Base-by-base conservation (phyloP, 2,888 invertebrate genomes). In the Azorinus chamasolen region DNA sequence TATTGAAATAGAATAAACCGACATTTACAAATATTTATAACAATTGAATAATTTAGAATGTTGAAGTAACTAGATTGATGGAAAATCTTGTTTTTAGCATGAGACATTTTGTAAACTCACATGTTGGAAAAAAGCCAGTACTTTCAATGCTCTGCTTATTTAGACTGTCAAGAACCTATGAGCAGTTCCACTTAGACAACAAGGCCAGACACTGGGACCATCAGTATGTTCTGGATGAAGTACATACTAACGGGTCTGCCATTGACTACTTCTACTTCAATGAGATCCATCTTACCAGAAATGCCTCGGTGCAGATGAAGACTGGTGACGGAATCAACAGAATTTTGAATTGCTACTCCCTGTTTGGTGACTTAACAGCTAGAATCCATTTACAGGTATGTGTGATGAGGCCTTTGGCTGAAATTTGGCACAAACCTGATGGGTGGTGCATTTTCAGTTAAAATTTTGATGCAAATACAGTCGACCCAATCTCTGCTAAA, bases 321-420 rank as follows among this genome's bases (percentile, higher is more conserved):
- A 63, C 70, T n/a, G 79, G 74, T 2, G 79, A 74, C 22, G 63
- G 51, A 6, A 58, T 69, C 3, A 48, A 55, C 1, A 81, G 79
- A 27, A 83, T 65, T n/a, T 50, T 88, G 14, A 74, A 58, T 12
- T 64, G 79, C 27, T 22, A 37, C 25, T 86, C 79, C 69, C 55
- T 89, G 0, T 65, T 71, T 53, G 89, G 89, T 2, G 89, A 89
- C 50, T 50, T 63, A 2, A 80, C 88, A 12, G 88, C 87, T 6
- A 79, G 88, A 53, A 25, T 88, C 16, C 85, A 87, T 46, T 63
- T 85, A 1, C 32, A 32, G 32, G 32, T 32, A 10, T 32, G 32
- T 32, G 32, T n/a, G n/a, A n/a, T n/a, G n/a, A n/a, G n/a, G n/a
- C n/a, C n/a, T n/a, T n/a, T n/a, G n/a, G n/a, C n/a, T n/a, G n/a